Percentiles rank a stretch among this genome's conserved stretches.
Evolutionary conservation across 2,888 invertebrate species (phyloP).

Genomic region (Melinaea marsaeus): DNA sequence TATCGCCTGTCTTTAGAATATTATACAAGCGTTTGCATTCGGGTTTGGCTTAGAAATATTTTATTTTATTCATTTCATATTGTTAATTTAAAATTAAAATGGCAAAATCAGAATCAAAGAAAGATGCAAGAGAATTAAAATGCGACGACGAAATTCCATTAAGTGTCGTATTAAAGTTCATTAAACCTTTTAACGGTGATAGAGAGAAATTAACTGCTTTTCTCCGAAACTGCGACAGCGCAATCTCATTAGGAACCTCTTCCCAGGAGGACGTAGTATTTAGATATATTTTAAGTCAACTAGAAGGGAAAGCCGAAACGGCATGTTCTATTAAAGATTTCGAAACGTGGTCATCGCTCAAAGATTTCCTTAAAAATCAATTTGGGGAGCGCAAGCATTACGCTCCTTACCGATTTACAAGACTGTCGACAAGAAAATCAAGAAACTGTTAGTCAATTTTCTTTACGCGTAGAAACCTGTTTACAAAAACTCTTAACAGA

Average conservation of each 20-base stretch:
- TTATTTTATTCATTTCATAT: too few species aligned
- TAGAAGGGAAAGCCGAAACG: constrained; percentile 28
- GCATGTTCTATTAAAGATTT: constrained; percentile 26
- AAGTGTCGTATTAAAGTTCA: constrained; percentile 25
- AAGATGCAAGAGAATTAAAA: too few species aligned
- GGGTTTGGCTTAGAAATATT: too few species aligned
- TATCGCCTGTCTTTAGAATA: too few species aligned
- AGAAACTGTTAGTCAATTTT: constrained; percentile 25
- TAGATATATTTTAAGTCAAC: constrained; percentile 30
- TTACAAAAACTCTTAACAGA: constrained; percentile 23
- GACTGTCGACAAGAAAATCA: constrained; percentile 19
- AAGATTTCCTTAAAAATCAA: constrained; percentile 28
- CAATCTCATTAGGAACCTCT: constrained; percentile 20
- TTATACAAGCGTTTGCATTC: too few species aligned
- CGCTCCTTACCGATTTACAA: constrained; percentile 24
- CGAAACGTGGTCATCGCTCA: constrained; percentile 19
- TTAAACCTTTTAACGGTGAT: constrained; percentile 25
- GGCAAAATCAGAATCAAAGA: too few species aligned
- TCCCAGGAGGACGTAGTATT: constrained; percentile 25
- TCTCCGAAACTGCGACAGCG: constrained; percentile 29
- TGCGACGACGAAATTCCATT: too few species aligned
- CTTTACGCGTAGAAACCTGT: constrained; percentile 17
- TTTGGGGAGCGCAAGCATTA: constrained; percentile 30
- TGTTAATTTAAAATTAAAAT: too few species aligned
- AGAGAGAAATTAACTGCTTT: constrained; percentile 29